Evolutionary conservation across 35 echinoderm and acorn worm species (phyloP).

Genomic region (Heliocidaris erythrogramma): DNA sequence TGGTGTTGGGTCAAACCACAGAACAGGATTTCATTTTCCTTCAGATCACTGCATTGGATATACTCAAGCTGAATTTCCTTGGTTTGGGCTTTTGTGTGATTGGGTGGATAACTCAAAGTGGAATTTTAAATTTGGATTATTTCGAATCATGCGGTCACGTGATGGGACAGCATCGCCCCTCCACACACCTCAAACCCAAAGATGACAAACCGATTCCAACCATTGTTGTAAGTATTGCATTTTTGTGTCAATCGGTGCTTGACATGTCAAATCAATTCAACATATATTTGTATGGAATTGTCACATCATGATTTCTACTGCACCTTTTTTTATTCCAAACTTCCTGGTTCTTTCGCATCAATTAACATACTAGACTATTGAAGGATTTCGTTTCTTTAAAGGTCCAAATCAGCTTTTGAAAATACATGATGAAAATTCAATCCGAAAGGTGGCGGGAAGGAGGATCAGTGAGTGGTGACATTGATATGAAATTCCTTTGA

Average conservation of each 20-base stretch:
- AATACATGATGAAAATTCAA: too few species aligned
- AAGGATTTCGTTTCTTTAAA: too few species aligned
- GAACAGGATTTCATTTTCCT: background rate
- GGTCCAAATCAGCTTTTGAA: too few species aligned
- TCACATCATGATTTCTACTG: too few species aligned
- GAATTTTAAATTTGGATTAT: background rate
- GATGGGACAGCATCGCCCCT: constrained; percentile 27
- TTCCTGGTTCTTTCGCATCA: too few species aligned
- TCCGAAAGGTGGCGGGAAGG: too few species aligned
- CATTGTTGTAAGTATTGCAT: background rate
- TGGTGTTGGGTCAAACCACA: background rate
- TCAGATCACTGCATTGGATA: background rate
- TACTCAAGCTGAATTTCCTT: background rate
- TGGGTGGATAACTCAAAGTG: background rate
- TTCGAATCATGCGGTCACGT: background rate
- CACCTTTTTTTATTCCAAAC: too few species aligned
- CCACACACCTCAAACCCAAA: constrained; percentile 21
- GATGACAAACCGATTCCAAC: background rate
- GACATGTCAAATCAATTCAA: too few species aligned
- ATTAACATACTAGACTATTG: too few species aligned
- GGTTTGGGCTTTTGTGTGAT: background rate
- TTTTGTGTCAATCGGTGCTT: background rate
- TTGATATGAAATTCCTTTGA: too few species aligned
- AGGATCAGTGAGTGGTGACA: too few species aligned
- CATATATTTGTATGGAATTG: too few species aligned